Base-by-base conservation (phyloP, 2,888 invertebrate genomes). In the Dolomedes plantarius region DNA sequence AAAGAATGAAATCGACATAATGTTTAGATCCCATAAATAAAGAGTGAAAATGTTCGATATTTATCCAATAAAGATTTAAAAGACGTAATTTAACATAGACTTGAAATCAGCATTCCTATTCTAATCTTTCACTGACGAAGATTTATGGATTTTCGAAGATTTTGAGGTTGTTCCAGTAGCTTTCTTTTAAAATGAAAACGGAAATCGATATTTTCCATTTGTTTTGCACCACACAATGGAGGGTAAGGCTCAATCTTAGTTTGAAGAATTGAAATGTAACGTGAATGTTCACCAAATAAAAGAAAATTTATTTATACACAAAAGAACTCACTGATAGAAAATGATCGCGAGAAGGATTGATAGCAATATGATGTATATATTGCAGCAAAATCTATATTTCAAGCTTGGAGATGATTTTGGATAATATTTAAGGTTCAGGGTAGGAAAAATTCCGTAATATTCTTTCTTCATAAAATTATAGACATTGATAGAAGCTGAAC, bases 81-180 rank as follows among this genome's bases (percentile, higher is more conserved):
- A 56, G 56, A 56, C 56, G 56, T 56, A 56, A 23, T 56, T 56
- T 19, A 56, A 56, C 23, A 56, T 56, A 23, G 23, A 56, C 56
- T 56, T 16, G 16, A 56, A 56, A 56, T 56, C 56, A 56, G 56
- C 56, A 56, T 56, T 2, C 56, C 13, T 23, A 56, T 23, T 56
- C 23, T 56, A 56, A 56, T 56, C 56, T 56, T 23, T 56, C 23
- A 23, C 56, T 56, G 56, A 56, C 56, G 56, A 56, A 56, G 56
- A 56, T 56, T 3, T 56, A 56, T 56, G 56, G 56, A 56, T 56
- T 56, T 56, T 56, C 56, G 23, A 56, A 56, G 56, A 56, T 56
- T 56, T 56, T 23, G 56, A 56, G 56, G 19, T 56, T 56, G 23
- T 23, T 23, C 11, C 56, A 56, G 56, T 56, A 56, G 56, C 23